phyloP scores from a whole-genome alignment of 2,113 vertebrate species.

The Cercopithecus mona region DNA sequence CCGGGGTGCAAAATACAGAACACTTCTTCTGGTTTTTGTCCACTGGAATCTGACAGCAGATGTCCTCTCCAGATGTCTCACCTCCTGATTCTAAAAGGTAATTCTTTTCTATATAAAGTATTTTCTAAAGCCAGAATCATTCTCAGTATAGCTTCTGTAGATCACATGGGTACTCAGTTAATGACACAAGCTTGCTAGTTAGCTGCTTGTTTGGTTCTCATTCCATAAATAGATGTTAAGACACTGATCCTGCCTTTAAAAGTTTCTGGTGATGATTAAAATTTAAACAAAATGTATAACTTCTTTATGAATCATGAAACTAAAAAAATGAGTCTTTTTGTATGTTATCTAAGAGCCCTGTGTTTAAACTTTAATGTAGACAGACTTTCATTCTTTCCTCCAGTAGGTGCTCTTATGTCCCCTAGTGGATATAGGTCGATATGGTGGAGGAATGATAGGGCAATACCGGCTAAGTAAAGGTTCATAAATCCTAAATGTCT shows the following conservation, averaged over 20 bases:
- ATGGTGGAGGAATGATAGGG: not conserved
- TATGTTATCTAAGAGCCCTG: not conserved
- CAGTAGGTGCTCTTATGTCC: constrained; percentile 49
- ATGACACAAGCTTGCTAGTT: not conserved
- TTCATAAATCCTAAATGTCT: constrained; percentile 22
- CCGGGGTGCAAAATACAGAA: not conserved
- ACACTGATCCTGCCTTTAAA: not conserved
- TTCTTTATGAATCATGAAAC: constrained; percentile 35
- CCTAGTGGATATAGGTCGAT: constrained; percentile 29
- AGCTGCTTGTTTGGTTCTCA: not conserved
- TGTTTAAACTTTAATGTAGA: not conserved
- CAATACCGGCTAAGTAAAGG: not conserved
- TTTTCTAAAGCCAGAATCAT: not conserved
- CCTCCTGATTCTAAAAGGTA: not conserved
- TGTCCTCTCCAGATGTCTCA: not conserved
- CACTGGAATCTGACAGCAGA: not conserved
- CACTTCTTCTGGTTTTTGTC: not conserved
- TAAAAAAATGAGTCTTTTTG: constrained; percentile 22
- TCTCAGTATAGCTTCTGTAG: constrained; percentile 24
- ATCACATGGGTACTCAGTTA: constrained; percentile 5
- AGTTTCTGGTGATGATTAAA: constrained; percentile 6
- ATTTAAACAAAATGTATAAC: not conserved
- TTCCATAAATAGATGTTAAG: not conserved
- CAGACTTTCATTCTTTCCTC: not conserved
- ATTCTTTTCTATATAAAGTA: not conserved